Conservation (phyloP, 2,797 vertebrate species). For the Poliocrania exsul region DNA sequence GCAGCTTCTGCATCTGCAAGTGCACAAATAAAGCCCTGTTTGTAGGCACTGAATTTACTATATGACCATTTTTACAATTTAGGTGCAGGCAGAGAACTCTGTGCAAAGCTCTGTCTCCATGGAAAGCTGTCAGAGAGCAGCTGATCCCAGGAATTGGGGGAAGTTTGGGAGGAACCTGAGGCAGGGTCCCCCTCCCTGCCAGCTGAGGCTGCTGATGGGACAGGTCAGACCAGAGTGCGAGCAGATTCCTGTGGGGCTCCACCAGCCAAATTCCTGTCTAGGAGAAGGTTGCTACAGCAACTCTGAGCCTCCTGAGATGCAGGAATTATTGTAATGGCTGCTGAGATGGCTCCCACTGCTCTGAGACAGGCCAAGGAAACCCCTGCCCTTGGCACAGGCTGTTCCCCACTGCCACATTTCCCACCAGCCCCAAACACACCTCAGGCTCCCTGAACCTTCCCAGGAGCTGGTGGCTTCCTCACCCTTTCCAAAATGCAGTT, state of each 20-base stretch:
- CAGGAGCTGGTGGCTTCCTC: background rate
- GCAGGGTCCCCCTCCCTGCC: slow-evolving; percentile 7
- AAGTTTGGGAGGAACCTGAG: slow-evolving; percentile 11
- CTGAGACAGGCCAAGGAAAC: slow-evolving; percentile 15
- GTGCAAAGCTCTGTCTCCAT: background rate
- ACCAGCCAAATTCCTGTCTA: slow-evolving; percentile 64
- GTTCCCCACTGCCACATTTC: background rate
- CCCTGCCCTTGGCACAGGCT: background rate
- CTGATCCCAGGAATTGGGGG: background rate
- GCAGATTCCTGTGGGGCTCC: slow-evolving; percentile 59
- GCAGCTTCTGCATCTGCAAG: background rate
- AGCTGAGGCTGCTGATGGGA: slow-evolving; percentile 45
- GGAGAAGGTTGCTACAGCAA: slow-evolving; percentile 63
- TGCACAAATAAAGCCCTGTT: background rate
- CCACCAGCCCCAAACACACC: background rate
- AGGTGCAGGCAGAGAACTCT: background rate
- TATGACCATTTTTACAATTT: background rate
- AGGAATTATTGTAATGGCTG: slow-evolving; percentile 40
- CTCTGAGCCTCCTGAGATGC: slow-evolving; percentile 46
- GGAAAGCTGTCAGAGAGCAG: background rate
- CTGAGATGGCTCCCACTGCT: slow-evolving; percentile 28
- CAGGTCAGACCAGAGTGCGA: slow-evolving; percentile 31
- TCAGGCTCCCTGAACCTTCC: background rate
- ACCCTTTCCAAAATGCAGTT: background rate
- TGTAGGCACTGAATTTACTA: slow-evolving; percentile 3